Base-by-base conservation (phyloP, 1,140 invertebrate genomes). In the Aphidius ervi region DNA sequence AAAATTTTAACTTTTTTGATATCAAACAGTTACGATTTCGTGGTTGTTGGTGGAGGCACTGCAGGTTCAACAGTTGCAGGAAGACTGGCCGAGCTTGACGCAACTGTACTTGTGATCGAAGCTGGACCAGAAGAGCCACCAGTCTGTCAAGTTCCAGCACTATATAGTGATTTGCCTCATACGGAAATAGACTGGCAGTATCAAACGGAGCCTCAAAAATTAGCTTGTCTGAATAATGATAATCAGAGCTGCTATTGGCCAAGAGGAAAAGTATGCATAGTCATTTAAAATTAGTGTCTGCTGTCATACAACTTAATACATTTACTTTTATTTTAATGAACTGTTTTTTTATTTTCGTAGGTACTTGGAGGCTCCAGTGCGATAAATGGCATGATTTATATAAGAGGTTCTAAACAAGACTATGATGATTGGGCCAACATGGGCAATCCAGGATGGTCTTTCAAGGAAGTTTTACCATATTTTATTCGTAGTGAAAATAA, bases 331-430 rank as follows among this genome's bases (percentile, higher is more conserved):
- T 46, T n/a, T 9, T 9, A 46, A 46, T 46, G 2, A 9, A 65
- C 97, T 94, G 6, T 88, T 88, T 67, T 90, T 1, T 94, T 92
- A 70, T 82, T 91, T 31, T 85, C 83, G 46, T 84, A 82, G 87
- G 59, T 84, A 68, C 74, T 95, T 3, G 95, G 95, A n/a, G 95
- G 95, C 3, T 95, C 93, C 1, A 95, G 93, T 37, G 92, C 94
- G 0, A 86, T 98, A 78, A 98, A 98, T 74, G 94, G 94, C 1
- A 97, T 98, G 95, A 94, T 94, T 79, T 98, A 98, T 75, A 94
- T 97, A 59, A 83, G 96, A 52, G 96, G 95, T 3, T 91, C 94
- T 68, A 85, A 88, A 9, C 86, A 86, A 65, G 96, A 98, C 76
- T 98, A 90, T 76, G 92, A 98, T 71, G 81, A 87, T 50, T 98